These are phyloP conservation scores for Galemys pyrenaicus DNA, from an alignment of 2,113 vertebrate species.

Conservation along the genomic window DNA sequence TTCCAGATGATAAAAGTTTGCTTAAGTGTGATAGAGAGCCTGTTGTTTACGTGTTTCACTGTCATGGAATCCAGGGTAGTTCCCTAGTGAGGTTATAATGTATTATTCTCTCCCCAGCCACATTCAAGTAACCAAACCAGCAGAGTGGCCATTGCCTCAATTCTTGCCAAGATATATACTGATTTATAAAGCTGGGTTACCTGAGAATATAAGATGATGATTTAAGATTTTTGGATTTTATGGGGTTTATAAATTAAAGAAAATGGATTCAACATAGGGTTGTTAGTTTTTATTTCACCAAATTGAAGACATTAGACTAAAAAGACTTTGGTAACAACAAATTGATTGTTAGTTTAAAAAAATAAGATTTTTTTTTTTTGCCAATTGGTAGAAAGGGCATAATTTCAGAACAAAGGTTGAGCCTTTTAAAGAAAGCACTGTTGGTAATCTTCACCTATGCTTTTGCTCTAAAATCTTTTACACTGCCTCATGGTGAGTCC, in stretches of 20 bases:
- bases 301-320: neutral
- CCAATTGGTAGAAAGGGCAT: neutral
- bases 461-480: neutral
- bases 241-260: neutral
- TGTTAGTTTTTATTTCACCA: neutral
- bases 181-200: neutral
- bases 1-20: neutral
- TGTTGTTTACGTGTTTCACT: neutral
- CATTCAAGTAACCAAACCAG: neutral
- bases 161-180: neutral
- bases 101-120: neutral
- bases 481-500: neutral
- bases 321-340: neutral
- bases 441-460: neutral
- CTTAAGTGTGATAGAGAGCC: neutral
- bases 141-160: neutral
- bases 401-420: neutral
- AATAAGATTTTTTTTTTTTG: neutral
- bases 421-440: neutral
- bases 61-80: neutral
- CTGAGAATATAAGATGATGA: neutral
- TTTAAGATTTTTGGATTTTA: conserved; percentile 15
- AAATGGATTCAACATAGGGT: neutral
- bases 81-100: neutral
- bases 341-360: neutral